Conservation (phyloP, 2,888 invertebrate species). For the Leptopterna dolabrata region DNA sequence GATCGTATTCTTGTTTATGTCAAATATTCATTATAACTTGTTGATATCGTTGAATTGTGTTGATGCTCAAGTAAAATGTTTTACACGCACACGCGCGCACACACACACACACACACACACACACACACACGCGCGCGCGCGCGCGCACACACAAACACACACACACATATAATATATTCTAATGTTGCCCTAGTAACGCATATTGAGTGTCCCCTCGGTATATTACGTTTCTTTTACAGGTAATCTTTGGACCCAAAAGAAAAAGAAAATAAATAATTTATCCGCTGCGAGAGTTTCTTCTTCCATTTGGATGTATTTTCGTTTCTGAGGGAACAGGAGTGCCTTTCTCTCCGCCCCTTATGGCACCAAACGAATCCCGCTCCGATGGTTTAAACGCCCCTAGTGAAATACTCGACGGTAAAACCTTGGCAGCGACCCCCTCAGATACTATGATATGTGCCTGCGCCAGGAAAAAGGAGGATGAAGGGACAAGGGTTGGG, state of each 20-base stretch:
- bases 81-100: no score
- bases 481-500: neutral
- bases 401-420: constrained; percentile 11
- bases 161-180: no score
- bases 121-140: no score
- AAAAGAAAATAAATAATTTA: neutral
- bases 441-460: constrained; percentile 7
- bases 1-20: no score
- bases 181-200: no score
- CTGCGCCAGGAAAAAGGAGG: neutral
- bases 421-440: neutral
- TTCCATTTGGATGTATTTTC: neutral
- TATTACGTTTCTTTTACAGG: neutral
- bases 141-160: no score
- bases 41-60: no score
- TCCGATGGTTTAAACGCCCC: neutral
- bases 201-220: neutral
- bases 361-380: constrained; percentile 3
- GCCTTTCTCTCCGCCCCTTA: neutral
- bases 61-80: no score
- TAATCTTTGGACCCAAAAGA: neutral
- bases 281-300: neutral
- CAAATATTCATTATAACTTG: no score
- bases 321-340: neutral
- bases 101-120: no score